Evolutionary conservation across 2,113 vertebrate species (phyloP).

Genomic region (Cavia aperea): DNA sequence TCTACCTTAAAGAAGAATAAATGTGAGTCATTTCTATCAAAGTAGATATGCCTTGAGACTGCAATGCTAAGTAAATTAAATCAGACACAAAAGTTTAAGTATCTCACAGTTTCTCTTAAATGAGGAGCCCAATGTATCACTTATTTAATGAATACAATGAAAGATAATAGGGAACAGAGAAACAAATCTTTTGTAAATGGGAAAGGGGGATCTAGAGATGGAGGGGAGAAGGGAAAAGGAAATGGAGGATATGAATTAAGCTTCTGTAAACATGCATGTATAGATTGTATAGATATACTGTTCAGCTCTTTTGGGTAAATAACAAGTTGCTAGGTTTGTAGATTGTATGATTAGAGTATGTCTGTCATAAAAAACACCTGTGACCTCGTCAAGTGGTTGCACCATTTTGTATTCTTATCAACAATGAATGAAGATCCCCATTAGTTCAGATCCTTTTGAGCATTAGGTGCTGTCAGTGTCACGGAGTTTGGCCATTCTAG

Average conservation of each 20-base stretch:
- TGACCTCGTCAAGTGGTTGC: background rate
- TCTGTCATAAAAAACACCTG: background rate
- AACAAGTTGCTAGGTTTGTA: background rate
- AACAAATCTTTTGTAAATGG: background rate
- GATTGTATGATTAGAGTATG: background rate
- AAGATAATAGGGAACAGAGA: background rate
- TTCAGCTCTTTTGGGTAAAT: background rate
- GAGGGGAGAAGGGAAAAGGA: background rate
- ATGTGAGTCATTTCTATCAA: background rate
- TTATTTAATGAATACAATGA: background rate
- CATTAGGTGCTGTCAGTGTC: background rate
- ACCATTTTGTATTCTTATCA: background rate
- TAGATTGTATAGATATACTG: background rate
- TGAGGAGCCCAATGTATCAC: background rate
- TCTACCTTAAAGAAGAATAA: background rate
- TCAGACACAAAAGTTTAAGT: background rate
- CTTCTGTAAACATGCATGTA: too few species aligned
- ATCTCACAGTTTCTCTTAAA: background rate
- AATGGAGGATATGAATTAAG: background rate
- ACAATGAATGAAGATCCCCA: background rate
- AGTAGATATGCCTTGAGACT: background rate
- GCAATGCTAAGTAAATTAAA: background rate
- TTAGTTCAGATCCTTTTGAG: background rate
- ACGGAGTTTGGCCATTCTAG: background rate
- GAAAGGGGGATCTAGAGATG: background rate